Evolutionary conservation across 2,113 vertebrate genomes (phyloP), one percentile per base, ranked within the genome.

Genomic region (Ictalurus punctatus): DNA sequence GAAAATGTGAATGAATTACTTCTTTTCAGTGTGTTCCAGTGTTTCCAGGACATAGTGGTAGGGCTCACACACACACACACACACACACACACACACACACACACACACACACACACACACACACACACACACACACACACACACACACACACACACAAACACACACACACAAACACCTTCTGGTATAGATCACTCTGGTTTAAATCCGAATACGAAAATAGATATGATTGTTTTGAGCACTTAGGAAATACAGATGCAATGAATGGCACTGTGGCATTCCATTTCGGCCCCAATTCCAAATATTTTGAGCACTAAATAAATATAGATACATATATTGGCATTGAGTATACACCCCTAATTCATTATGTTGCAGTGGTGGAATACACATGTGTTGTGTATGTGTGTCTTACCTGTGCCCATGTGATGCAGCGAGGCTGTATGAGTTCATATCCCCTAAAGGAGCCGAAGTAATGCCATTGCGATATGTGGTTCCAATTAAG

Each of bases 361-460:
- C n/a, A n/a, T 56, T 79, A 59, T 86, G 69, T 63, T 83, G 86
- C 48, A 83, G 48, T 84, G 30, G 61, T 34, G 73, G 73, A 83
- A 80, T 83, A 56, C 44, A 71, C 74, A 74, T 9, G 44, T 85
- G 85, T 17, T 76, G 65, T 52, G 23, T 56, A 10, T 79, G 27
- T 85, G 81, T 85, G 90, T 88, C 1, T 93, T 91, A 96, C 96
- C 96, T 95, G 96, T 96, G 96, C 79, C 96, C 96, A 4, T 96
- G 96, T 58, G 96, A 92, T 40, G 96, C 96, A 83, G 96, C 96
- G 89, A 96, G 94, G 92, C 95, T 96, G 95, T 93, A 96, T 0
- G 96, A 95, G 93, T 95, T 96, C 94, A 96, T 95, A 92, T 95
- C 95, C 69, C 96, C 96, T 69, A 95, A 93, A 1, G 95, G 94